Percentiles rank a stretch among this genome's conserved stretches.
These are phyloP conservation scores for Neomonachus schauinslandi DNA, from an alignment of 2,113 vertebrate genomes.

Conservation along the genomic window DNA sequence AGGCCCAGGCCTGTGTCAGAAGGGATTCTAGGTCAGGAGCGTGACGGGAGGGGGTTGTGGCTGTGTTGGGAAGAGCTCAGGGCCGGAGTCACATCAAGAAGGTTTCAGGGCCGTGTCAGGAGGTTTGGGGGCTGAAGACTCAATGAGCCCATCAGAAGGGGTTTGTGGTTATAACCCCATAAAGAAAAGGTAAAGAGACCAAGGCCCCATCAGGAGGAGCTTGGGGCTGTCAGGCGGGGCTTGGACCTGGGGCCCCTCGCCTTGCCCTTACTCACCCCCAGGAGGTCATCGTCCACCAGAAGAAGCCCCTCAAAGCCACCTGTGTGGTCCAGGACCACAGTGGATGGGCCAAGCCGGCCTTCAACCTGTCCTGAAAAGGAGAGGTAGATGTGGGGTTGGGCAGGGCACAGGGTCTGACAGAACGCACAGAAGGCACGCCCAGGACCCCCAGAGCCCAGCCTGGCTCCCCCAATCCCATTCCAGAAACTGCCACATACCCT, in stretches of 20 bases:
- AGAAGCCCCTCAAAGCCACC: constrained; percentile 97
- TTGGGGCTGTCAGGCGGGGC: not conserved
- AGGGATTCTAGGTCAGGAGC: not conserved
- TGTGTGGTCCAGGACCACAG: constrained; percentile 96
- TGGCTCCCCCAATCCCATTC: not conserved
- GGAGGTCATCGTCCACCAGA: constrained; percentile 97
- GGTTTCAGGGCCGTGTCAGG: not conserved
- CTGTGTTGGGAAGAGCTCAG: not conserved
- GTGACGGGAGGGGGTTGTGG: not conserved
- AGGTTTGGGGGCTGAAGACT: not conserved
- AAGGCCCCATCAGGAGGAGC: not conserved
- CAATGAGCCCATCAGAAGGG: not conserved
- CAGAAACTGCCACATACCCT: constrained; percentile 83
- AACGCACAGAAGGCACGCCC: not conserved
- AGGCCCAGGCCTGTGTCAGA: not conserved
- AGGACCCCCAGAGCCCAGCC: not conserved
- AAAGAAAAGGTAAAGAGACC: not conserved
- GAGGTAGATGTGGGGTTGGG: not conserved
- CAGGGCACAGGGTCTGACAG: not conserved
- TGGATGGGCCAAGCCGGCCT: constrained; percentile 94
- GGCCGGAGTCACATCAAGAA: not conserved
- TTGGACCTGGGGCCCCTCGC: not conserved
- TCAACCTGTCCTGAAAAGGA: constrained; percentile 89
- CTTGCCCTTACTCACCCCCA: constrained; percentile 91
- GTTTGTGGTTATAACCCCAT: not conserved